Percentiles rank a stretch among this genome's conserved stretches.
Evolutionary conservation across 2,113 vertebrate species (phyloP).

Genomic region (Pachyramphus minor): DNA sequence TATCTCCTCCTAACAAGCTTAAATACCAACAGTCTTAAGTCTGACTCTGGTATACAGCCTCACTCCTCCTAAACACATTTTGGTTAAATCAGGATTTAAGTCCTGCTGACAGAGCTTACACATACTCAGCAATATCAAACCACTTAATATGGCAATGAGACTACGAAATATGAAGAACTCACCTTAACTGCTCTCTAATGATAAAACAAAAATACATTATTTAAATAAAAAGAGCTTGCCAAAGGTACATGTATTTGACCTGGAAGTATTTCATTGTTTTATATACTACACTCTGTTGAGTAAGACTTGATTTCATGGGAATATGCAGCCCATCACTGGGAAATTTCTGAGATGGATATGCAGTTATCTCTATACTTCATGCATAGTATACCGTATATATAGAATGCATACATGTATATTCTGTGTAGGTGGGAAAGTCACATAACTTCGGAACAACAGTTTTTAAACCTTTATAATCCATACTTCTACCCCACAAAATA

Average conservation of each 20-base stretch:
- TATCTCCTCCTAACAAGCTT: background rate
- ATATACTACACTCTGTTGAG: background rate
- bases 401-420: background rate
- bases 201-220: background rate
- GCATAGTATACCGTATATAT: background rate
- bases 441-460: background rate
- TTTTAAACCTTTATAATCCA: background rate
- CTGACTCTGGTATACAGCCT: background rate
- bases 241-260: background rate
- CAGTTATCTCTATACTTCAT: background rate
- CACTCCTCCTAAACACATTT: background rate
- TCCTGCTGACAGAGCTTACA: background rate
- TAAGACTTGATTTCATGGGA: background rate
- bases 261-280: background rate
- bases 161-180: background rate
- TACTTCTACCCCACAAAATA: background rate
- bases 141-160: background rate
- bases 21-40: background rate
- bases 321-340: background rate
- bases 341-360: background rate
- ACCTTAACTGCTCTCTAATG: background rate
- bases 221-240: background rate
- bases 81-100: conserved; percentile 9
- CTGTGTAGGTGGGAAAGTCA: background rate
- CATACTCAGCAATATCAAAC: background rate